Evolutionary conservation across 2,888 invertebrate species (phyloP).

Genomic region (Ectropis crepuscularia): DNA sequence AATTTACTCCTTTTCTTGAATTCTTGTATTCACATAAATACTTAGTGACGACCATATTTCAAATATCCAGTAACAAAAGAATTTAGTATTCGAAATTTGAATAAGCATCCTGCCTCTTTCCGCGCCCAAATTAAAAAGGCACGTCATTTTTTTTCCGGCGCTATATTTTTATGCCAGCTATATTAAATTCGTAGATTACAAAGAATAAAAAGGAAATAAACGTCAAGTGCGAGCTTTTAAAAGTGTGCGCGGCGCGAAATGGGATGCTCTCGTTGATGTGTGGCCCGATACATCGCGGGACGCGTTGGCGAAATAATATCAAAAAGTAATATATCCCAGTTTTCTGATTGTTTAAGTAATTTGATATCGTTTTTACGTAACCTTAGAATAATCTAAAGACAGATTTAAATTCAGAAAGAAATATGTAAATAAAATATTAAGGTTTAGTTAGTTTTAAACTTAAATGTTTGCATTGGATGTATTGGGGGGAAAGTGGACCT

Average conservation of each 20-base stretch:
- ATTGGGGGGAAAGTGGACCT: no score
- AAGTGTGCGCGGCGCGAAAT: constrained; percentile 63
- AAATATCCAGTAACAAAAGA: constrained; percentile 36
- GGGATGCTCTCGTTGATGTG: constrained; percentile 45
- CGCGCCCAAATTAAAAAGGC: constrained; percentile 65
- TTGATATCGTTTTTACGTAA: no score
- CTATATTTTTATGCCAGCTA: constrained; percentile 69
- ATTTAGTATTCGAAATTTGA: constrained; percentile 63
- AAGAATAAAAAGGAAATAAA: constrained; percentile 76
- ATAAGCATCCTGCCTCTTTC: constrained; percentile 57
- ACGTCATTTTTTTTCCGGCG: constrained; percentile 61
- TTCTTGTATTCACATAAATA: no score
- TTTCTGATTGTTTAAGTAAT: no score
- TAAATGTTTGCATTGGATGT: no score
- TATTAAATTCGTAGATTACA: constrained; percentile 76
- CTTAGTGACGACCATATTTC: neutral
- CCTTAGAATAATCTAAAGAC: no score
- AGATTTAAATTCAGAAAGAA: no score
- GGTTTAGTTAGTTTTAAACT: no score
- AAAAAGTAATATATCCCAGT: no score
- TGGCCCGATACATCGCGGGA: constrained; percentile 16
- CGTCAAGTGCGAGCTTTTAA: constrained; percentile 69
- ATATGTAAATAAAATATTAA: no score
- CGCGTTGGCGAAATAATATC: neutral
- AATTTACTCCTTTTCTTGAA: no score